A percentile compares a stretch with the other conserved stretches of the same genome.
Evolutionary conservation across 2,888 invertebrate genomes (phyloP).

Genomic region (Euplagia quadripunctaria): DNA sequence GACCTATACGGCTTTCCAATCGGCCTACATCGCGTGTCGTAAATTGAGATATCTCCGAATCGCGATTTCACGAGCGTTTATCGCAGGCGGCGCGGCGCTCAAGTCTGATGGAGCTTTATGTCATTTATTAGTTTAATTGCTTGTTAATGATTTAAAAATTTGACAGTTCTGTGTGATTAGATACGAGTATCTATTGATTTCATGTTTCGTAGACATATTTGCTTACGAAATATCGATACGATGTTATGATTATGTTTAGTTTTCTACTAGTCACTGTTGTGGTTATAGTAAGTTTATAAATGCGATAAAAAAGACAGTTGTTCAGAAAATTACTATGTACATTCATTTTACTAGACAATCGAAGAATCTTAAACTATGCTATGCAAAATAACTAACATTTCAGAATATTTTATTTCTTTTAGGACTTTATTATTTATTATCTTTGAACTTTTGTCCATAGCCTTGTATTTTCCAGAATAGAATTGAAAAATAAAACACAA

Average conservation of each 20-base stretch:
- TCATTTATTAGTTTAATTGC: conserved; percentile 52
- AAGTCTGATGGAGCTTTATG: conserved; percentile 36
- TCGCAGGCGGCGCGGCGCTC: conserved; percentile 33
- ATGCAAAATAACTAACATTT: background rate
- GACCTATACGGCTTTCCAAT: conserved; percentile 48
- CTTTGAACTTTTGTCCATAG: background rate
- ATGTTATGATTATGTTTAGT: too few species aligned
- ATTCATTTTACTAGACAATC: too few species aligned
- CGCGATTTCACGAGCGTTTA: conserved; percentile 49
- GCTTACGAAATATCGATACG: too few species aligned
- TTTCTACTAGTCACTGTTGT: too few species aligned
- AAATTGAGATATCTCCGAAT: conserved; percentile 46
- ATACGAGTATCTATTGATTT: conserved; percentile 24
- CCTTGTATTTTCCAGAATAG: too few species aligned
- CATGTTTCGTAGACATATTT: background rate
- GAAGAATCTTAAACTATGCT: too few species aligned
- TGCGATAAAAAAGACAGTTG: too few species aligned
- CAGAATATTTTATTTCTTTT: background rate
- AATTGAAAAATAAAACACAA: too few species aligned
- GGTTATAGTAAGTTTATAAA: too few species aligned
- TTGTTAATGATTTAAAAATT: conserved; percentile 51
- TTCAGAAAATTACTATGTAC: too few species aligned
- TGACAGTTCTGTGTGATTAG: conserved; percentile 33
- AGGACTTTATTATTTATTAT: background rate
- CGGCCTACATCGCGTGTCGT: conserved; percentile 43